Percentiles rank a stretch among this genome's conserved stretches.
phyloP scores from a whole-genome alignment of 2,888 invertebrate genomes.

The Nebria salina region DNA sequence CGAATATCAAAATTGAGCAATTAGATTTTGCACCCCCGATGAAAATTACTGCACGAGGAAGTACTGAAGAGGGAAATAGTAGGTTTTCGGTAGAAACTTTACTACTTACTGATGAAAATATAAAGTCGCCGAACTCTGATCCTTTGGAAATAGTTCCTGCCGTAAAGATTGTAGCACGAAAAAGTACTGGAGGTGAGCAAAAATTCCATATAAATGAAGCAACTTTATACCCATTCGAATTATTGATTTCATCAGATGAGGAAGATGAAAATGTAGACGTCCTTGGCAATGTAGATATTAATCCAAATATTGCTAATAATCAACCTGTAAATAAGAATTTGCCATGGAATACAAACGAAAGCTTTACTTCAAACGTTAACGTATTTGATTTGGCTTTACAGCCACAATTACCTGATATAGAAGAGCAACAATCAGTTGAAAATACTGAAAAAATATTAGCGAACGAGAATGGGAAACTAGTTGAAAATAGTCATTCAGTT shows the following conservation, averaged over 20 bases:
- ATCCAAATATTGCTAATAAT: no score
- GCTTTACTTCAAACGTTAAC: not conserved
- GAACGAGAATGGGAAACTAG: not conserved
- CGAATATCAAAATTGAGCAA: no score
- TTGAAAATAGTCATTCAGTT: not conserved
- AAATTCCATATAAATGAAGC: no score
- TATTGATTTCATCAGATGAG: slow-evolving; percentile 17
- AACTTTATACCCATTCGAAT: not conserved
- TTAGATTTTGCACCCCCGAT: no score
- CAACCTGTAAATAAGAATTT: not conserved
- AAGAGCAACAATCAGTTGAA: slow-evolving; percentile 5
- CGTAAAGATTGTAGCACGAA: no score
- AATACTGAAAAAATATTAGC: not conserved
- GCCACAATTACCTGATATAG: not conserved
- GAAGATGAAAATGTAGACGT: not conserved
- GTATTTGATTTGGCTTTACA: not conserved
- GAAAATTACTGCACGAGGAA: no score
- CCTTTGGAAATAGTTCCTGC: no score
- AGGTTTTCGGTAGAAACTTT: no score
- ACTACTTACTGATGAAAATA: no score
- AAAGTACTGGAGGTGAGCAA: no score
- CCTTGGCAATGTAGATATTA: not conserved
- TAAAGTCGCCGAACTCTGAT: no score
- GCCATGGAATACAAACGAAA: not conserved
- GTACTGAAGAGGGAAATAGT: no score